Percentiles rank a stretch among this genome's conserved stretches.
These are phyloP conservation scores for Oenanthe oenanthe DNA, from an alignment of 2,113 vertebrate species.

Conservation along the genomic window DNA sequence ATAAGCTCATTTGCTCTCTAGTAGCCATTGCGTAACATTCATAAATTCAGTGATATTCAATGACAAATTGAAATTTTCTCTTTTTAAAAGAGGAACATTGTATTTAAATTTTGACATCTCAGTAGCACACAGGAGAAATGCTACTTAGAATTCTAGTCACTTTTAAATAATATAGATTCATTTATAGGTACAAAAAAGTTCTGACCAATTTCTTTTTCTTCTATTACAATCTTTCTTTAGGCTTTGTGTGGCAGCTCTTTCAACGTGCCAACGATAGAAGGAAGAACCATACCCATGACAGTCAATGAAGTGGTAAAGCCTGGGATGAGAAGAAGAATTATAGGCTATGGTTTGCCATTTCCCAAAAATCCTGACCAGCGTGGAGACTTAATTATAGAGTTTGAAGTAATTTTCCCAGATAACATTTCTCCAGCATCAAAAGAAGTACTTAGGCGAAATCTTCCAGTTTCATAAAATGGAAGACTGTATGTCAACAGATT, in stretches of 20 bases:
- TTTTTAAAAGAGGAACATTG: background rate
- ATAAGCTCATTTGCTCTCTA: background rate
- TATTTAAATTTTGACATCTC: background rate
- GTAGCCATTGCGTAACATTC: background rate
- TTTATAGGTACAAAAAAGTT: background rate
- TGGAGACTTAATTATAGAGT: conserved; percentile 96
- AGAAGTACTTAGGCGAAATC: conserved; percentile 94
- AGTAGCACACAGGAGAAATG: background rate
- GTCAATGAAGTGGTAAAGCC: conserved; percentile 96
- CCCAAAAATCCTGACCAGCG: conserved; percentile 95
- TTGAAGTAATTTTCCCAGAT: conserved; percentile 95
- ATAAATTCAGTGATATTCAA: background rate
- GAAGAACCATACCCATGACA: conserved; percentile 94
- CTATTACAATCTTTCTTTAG: conserved; percentile 72
- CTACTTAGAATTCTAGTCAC: background rate
- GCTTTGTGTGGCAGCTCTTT: conserved; percentile 96
- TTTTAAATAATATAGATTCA: background rate
- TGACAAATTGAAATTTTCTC: background rate
- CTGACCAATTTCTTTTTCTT: background rate
- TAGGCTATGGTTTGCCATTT: conserved; percentile 93
- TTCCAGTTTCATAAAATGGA: conserved; percentile 87
- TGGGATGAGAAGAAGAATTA: conserved; percentile 92
- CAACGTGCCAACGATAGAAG: conserved; percentile 94
- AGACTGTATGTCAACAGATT: conserved; percentile 66
- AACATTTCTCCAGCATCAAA: conserved; percentile 90